phyloP scores from a whole-genome alignment of 2,797 vertebrate genomes.

The Valencia hispanica region DNA sequence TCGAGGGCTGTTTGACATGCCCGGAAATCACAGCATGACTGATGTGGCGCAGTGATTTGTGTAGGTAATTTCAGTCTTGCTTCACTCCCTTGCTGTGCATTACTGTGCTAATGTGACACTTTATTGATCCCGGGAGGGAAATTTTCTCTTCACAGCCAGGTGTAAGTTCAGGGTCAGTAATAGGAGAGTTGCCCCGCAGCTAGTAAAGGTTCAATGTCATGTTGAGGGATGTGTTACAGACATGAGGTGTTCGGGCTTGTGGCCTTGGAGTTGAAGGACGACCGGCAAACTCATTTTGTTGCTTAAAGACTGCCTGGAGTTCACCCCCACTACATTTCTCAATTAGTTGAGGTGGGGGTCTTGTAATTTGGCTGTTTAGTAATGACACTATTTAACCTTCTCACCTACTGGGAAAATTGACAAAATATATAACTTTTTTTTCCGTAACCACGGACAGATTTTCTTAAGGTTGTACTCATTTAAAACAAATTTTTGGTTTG shows the following conservation, averaged over 20 bases:
- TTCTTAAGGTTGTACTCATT: neutral
- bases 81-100: slow-evolving; percentile 62
- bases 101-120: slow-evolving; percentile 67
- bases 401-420: neutral
- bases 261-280: slow-evolving; percentile 36
- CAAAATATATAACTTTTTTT: neutral
- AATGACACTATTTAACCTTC: neutral
- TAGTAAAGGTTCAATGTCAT: slow-evolving; percentile 48
- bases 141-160: slow-evolving; percentile 53
- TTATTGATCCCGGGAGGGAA: slow-evolving; percentile 70
- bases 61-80: slow-evolving; percentile 59
- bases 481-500: neutral
- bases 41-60: slow-evolving; percentile 57
- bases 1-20: slow-evolving; percentile 28
- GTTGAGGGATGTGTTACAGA: slow-evolving; percentile 34
- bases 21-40: slow-evolving; percentile 56
- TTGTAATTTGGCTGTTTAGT: neutral
- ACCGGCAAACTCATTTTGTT: slow-evolving; percentile 14
- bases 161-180: slow-evolving; percentile 64
- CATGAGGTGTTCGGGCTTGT: neutral
- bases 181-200: slow-evolving; percentile 39
- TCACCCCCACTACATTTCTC: slow-evolving; percentile 2
- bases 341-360: neutral
- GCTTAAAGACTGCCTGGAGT: slow-evolving; percentile 12
- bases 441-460: neutral